Evolutionary conservation across 1,140 invertebrate species (phyloP), one percentile per base, ranked within the genome.

Genomic region (Nixonia krombeini): DNA sequence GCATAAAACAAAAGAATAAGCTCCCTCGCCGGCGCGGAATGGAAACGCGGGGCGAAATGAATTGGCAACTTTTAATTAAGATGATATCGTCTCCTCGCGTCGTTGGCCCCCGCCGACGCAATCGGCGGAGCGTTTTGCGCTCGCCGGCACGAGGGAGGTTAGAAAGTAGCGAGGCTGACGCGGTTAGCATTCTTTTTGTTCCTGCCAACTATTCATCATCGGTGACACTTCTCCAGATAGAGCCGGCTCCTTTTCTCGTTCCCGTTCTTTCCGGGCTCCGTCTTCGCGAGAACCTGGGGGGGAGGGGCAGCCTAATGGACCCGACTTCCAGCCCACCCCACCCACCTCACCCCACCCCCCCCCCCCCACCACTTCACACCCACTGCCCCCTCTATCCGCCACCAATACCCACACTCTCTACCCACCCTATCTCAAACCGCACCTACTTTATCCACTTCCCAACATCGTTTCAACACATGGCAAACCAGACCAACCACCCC

Each of bases 21-120:
- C 70, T 67, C 49, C 41, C 51, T 61, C 56, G 44, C 38, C 42
- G 12, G 10, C 9, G 57, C 29, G 45, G 45, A 56, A 52, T 63
- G 69, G 59, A 73, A 69, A 73, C 62, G 51, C 55, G 42, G 55
- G 57, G 74, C 67, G 69, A 84, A 85, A 85, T 85, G 82, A 85
- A 85, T 85, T 80, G 83, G 83, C 81, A 84, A 85, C 74, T 85
- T 85, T 85, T 85, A 85, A 85, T 85, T 84, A 85, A 85, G 84
- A 85, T 85, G 68, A 66, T 85, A 83, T 85, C 80, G 73, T 76
- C 62, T 65, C 57, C 55, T 61, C 62, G 66, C 62, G 62, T 72
- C 65, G 53, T 70, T 49, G 57, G 57, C 52, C 44, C 61, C 31
- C 50, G 51, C 47, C 35, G 55, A 44, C 40, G 42, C 64, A 61